Evolutionary conservation across 2,888 invertebrate genomes (phyloP), one percentile per base, ranked within the genome.

Genomic region (Temnothorax unifasciatus): DNA sequence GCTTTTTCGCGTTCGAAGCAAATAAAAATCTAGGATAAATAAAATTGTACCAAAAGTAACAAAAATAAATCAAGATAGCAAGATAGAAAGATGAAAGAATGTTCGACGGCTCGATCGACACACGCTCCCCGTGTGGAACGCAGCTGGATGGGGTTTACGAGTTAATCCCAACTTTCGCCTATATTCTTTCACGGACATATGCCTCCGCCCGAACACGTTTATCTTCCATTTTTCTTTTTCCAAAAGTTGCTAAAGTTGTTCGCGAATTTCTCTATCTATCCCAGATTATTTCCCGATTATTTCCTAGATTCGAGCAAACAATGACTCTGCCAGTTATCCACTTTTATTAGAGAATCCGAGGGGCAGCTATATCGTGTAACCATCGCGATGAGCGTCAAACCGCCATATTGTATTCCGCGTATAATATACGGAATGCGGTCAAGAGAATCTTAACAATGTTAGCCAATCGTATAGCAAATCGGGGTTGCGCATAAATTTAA

Each of bases 161-260:
- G 29, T 68, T 68, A 29, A 57, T 68, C 44, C 54, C n/a, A 66
- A 66, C 77, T 54, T 77, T 44, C 68, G 29, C 50, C 38, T 21
- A 64, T 52, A 38, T 4, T 13, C 44, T 61, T 61, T 11, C 11
- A 1, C 15, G 11, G 4, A 41, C 9, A 64, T 38, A 41, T 25
- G 8, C 9, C 34, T 34, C 13, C 21, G n/a, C 25, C 0, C 18
- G 41, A n/a, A 29, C 54, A 29, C 54, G 29, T 77, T 77, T 77
- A 34, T 68, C 68, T 68, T 77, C 6, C 15, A 77, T 77, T 64
- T 74, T 21, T 54, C 29, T 29, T 57, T 77, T 68, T 38, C 11
- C 21, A 3, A 15, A 77, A 50, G 13, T 64, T 29, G 11, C 54
- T n/a, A 15, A 77, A 66, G 29, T 29, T 29, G 3, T 3, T 54